Evolutionary conservation across 1,140 invertebrate species (phyloP), one percentile per base, ranked within the genome.

Genomic region (Danaus plexippus): DNA sequence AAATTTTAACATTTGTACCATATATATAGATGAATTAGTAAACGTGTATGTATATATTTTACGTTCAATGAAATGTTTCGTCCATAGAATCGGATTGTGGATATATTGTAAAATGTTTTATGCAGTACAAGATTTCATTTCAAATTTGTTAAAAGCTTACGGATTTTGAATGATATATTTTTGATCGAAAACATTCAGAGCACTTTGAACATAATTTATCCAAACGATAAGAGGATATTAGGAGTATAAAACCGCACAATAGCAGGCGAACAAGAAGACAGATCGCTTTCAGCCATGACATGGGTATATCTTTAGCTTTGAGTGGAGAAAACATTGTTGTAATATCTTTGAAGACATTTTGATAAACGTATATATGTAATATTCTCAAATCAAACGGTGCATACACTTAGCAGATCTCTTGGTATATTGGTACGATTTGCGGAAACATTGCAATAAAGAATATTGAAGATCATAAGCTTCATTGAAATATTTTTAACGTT

Each of bases 181-280:
- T 48, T 22, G n/a, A 44, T 49, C 43, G 51, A 10, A 46, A 53
- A 47, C 57, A 22, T 18, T 48, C 50, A 50, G 12, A 46, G 43
- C 52, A 12, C 41, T 40, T 49, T 54, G 10, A 40, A 51, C 52
- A 54, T 59, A 59, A 59, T 51, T 59, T 52, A 59, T 59, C 52
- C 57, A 42, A 54, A 48, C 52, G 52, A 59, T 59, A 59, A 59
- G 57, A 54, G 57, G 57, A 59, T 59, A 59, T 59, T 59, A 53
- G 52, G 43, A 48, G 47, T 54, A 59, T 59, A 59, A 54, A 48
- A 43, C 46, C 47, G 18, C 57, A 59, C 57, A 59, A 59, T 54
- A 51, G 57, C 47, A 5, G 43, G 47, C 57, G 51, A 53, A 52
- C 45, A 43, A 12, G 22, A 59, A 59, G 57, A 54, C 57, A 46